A percentile compares a stretch with the other conserved stretches of the same genome.
These are phyloP conservation scores for Palloptera scutellata DNA, from an alignment of 2,888 invertebrate genomes.

Conservation along the genomic window DNA sequence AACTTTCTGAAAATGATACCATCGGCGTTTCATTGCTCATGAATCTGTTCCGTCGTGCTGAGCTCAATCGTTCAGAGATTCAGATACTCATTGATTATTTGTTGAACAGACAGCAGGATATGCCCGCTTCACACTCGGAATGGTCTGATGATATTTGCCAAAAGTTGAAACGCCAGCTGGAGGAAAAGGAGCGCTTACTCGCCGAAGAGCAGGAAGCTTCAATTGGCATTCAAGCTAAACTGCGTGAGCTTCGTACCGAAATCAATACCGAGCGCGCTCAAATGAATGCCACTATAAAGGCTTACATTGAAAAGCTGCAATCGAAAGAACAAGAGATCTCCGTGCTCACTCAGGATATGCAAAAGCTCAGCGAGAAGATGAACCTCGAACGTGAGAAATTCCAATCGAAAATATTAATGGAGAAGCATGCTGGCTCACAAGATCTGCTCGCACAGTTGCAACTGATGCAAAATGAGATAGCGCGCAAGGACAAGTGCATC, in stretches of 20 bases:
- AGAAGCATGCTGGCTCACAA: conserved; percentile 59
- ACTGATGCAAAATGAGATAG: conserved; percentile 57
- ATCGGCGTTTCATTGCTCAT: conserved; percentile 75
- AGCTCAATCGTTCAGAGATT: conserved; percentile 85
- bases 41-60: conserved; percentile 80
- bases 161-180: conserved; percentile 85
- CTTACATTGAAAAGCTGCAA: conserved; percentile 57
- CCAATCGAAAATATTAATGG: conserved; percentile 57
- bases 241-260: conserved; percentile 77
- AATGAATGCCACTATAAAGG: conserved; percentile 55
- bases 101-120: conserved; percentile 86
- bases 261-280: conserved; percentile 61
- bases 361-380: conserved; percentile 58
- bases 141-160: conserved; percentile 91
- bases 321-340: conserved; percentile 56
- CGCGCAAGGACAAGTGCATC: conserved; percentile 57
- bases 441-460: conserved; percentile 59
- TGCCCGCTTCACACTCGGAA: conserved; percentile 78
- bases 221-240: conserved; percentile 77
- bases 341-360: conserved; percentile 56
- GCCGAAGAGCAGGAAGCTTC: conserved; percentile 79
- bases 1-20: conserved; percentile 75
- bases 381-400: conserved; percentile 60
- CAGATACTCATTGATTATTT: conserved; percentile 89
- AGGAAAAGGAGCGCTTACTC: conserved; percentile 83